Percentiles rank a stretch among this genome's conserved stretches.
Conservation (phyloP, 2,888 invertebrate genomes). For the Drosophila melanosoma region DNA sequence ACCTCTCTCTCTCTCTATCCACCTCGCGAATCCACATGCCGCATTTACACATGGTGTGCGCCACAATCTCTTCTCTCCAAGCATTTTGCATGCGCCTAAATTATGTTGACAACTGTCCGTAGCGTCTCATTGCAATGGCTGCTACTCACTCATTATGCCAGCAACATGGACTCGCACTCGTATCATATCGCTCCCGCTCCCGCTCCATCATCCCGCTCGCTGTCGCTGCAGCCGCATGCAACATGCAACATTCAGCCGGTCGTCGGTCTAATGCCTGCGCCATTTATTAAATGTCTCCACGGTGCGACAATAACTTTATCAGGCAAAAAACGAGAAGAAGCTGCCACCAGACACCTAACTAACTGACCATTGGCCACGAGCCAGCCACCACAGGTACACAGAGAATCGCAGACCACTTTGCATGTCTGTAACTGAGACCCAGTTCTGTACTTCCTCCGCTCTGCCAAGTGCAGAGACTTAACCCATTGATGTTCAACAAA, state of each 20-base stretch:
- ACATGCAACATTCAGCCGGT: constrained; percentile 55
- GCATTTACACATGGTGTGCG: constrained; percentile 26
- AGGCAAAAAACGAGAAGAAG: constrained; percentile 72
- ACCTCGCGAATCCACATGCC: constrained; percentile 2
- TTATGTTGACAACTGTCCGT: constrained; percentile 83
- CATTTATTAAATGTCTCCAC: constrained; percentile 82
- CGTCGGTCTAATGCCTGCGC: constrained; percentile 78
- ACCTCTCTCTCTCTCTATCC: constrained; percentile 26
- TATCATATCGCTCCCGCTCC: constrained; percentile 77
- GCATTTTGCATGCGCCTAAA: constrained; percentile 81
- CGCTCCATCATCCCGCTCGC: constrained; percentile 58
- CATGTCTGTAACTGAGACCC: constrained; percentile 66
- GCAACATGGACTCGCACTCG: constrained; percentile 66
- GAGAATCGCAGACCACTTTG: constrained; percentile 54
- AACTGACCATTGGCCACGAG: constrained; percentile 38
- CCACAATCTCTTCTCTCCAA: constrained; percentile 50
- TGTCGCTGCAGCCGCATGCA: constrained; percentile 35
- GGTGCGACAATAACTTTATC: constrained; percentile 83
- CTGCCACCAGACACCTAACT: constrained; percentile 49
- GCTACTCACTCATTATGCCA: constrained; percentile 82
- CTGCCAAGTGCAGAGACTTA: constrained; percentile 69
- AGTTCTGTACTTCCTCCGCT: constrained; percentile 53
- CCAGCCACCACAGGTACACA: constrained; percentile 12
- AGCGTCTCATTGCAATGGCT: constrained; percentile 74
- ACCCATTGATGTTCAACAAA: constrained; percentile 47